A percentile compares a stretch with the other conserved stretches of the same genome.
phyloP scores from a whole-genome alignment of 2,113 vertebrate genomes.

The Callithrix jacchus region DNA sequence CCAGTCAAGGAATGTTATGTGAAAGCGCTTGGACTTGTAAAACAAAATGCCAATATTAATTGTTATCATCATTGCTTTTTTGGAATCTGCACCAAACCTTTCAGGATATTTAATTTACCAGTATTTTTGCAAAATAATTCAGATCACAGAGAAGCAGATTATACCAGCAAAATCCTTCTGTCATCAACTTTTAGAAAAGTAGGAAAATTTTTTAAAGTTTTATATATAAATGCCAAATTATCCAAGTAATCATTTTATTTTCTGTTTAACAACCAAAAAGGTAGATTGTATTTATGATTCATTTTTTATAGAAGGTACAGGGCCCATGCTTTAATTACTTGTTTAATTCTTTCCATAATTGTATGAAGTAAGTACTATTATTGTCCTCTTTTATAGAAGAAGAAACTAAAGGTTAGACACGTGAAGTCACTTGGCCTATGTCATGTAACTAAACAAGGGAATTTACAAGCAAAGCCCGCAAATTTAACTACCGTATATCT shows the following conservation, averaged over 20 bases:
- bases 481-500: not conserved
- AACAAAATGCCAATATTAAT: not conserved
- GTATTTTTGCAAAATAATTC: constrained; percentile 29
- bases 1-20: not conserved
- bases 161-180: not conserved
- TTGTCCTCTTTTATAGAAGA: not conserved
- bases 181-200: not conserved
- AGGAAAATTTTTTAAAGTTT: not conserved
- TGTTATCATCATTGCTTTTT: not conserved
- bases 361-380: not conserved
- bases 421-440: not conserved
- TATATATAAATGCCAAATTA: not conserved
- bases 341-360: not conserved
- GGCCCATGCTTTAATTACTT: not conserved
- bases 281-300: not conserved
- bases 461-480: not conserved
- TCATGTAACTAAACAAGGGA: not conserved
- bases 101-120: not conserved
- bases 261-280: not conserved
- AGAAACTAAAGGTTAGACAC: not conserved
- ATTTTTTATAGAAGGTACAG: not conserved
- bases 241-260: not conserved
- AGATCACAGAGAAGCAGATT: not conserved
- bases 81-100: not conserved
- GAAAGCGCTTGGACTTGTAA: not conserved